phyloP scores from a whole-genome alignment of 2,888 invertebrate genomes.

The Eupsilia transversa region DNA sequence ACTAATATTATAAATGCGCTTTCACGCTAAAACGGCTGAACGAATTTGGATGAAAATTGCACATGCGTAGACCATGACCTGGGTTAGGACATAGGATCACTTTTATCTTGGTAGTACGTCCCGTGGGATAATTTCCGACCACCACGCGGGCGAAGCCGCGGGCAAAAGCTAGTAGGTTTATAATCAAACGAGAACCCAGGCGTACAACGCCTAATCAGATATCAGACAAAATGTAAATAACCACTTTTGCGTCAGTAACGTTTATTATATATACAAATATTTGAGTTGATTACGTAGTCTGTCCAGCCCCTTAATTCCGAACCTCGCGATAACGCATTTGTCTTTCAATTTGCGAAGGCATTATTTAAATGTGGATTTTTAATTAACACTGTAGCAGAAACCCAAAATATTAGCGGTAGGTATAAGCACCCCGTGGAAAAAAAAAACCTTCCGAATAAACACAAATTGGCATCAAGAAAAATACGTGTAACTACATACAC shows the following conservation, averaged over 20 bases:
- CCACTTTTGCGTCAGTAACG: not conserved
- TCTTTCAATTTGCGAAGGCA: not conserved
- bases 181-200: constrained; percentile 2
- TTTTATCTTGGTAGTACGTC: no score
- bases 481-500: no score
- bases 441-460: not conserved
- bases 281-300: not conserved
- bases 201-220: not conserved
- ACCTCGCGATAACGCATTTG: not conserved
- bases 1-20: no score
- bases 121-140: no score
- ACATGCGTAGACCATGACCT: no score
- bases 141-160: no score
- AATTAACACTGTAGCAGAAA: not conserved
- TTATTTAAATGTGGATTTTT: not conserved
- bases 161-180: not conserved
- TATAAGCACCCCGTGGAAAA: not conserved
- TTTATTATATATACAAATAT: constrained; percentile 21
- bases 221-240: not conserved
- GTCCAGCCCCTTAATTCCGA: not conserved
- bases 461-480: not conserved
- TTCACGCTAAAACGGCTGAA: no score
- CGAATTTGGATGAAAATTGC: no score
- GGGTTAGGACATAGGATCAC: no score
- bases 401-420: not conserved